A percentile compares a stretch with the other conserved stretches of the same genome.
phyloP scores from a whole-genome alignment of 2,797 vertebrate genomes.

The Sebastes matsubarae region DNA sequence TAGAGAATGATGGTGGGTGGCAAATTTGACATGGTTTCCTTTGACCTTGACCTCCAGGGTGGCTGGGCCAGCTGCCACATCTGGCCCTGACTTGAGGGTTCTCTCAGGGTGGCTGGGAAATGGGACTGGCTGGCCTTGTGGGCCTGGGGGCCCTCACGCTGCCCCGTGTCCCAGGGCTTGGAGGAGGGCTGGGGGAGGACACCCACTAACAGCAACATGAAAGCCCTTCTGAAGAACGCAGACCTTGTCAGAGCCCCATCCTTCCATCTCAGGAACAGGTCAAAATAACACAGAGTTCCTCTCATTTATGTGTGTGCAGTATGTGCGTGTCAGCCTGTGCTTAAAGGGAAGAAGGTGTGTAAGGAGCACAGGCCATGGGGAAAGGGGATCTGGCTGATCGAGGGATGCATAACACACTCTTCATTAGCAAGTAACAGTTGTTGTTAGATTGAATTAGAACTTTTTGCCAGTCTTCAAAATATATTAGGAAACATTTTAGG shows the following conservation, averaged over 20 bases:
- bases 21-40: constrained; percentile 82
- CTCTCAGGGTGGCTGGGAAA: constrained; percentile 78
- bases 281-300: constrained; percentile 64
- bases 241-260: constrained; percentile 67
- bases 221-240: constrained; percentile 68
- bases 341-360: constrained; percentile 52
- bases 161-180: constrained; percentile 63
- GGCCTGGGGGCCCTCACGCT: constrained; percentile 61
- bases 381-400: constrained; percentile 16
- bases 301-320: constrained; percentile 49
- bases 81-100: constrained; percentile 78
- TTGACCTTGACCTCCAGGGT: constrained; percentile 84
- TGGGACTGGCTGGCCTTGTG: constrained; percentile 70
- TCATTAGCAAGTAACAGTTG: constrained; percentile 17
- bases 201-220: constrained; percentile 75
- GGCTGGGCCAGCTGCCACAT: constrained; percentile 81
- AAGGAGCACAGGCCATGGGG: constrained; percentile 37
- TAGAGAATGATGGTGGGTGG: constrained; percentile 79
- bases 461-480: not conserved
- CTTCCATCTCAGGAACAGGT: constrained; percentile 63
- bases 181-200: constrained; percentile 57
- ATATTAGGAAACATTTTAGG: not conserved
- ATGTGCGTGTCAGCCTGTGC: constrained; percentile 50
- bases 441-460: constrained; percentile 1
- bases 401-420: constrained; percentile 20